Evolutionary conservation across 2,113 vertebrate species (phyloP), one percentile per base, ranked within the genome.

Genomic region (Rhinoptilus africanus): DNA sequence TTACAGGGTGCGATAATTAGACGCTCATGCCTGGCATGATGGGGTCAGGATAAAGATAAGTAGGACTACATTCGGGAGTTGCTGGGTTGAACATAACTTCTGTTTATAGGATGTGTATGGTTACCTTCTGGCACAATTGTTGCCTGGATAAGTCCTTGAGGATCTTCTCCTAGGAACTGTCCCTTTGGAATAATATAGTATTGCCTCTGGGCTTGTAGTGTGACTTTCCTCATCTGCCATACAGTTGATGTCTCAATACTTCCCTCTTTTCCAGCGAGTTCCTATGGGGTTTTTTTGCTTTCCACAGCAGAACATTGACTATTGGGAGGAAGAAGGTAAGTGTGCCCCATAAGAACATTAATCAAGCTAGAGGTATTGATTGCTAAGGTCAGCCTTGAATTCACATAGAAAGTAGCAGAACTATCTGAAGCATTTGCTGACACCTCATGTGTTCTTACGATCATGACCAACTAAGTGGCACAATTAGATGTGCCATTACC

Each of bases 401-500:
- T 60, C 83, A 53, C 21, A 30, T 5, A 72, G 80, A 80, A 66
- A 48, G 37, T 7, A 84, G 35, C 56, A 72, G 60, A 73, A n/a
- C 72, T 80, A 45, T 64, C 63, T 71, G 67, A 69, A 79, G 27
- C 68, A 77, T 35, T 27, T 75, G 72, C 73, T 91, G 92, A 93
- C 45, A 41, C 53, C 53, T 94, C 56, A 21, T n/a, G 34, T 54
- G 57, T 60, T 60, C 59, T 89, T 96, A 79, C 86, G 56, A 47
- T 82, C 28, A 27, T 53, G 35, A 43, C 59, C 97, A 67, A 89
- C 92, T 92, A 91, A 91, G 11, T 89, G 77, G 85, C 37, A 94
- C 71, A 78, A 91, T 95, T 89, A 92, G 88, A 88, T 88, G 59
- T 80, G 59, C 28, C 28, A 64, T 82, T 95, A 75, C 35, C 47